phyloP scores from a whole-genome alignment of 2,113 vertebrate species.

The Tor tambroides region DNA sequence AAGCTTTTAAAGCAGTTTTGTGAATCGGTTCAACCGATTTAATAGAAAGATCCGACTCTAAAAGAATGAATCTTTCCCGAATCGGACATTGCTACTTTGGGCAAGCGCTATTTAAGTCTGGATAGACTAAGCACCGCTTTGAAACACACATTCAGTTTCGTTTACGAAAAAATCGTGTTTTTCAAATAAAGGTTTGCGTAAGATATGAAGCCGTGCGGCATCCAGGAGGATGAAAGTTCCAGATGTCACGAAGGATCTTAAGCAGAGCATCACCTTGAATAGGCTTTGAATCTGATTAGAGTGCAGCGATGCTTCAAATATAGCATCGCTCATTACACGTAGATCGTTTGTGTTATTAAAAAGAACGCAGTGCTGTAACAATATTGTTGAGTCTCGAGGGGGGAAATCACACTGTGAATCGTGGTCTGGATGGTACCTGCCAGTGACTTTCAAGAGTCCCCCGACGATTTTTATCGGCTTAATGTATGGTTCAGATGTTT shows the following conservation, averaged over 20 bases:
- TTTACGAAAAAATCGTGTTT: background rate
- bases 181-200: background rate
- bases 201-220: background rate
- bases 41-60: background rate
- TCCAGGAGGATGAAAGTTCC: conserved; percentile 30
- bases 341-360: background rate
- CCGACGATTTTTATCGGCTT: background rate
- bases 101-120: background rate
- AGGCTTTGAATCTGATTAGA: conserved; percentile 37
- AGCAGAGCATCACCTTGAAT: conserved; percentile 50
- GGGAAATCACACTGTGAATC: background rate
- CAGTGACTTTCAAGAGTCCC: conserved; percentile 27
- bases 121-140: background rate
- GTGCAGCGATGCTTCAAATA: conserved; percentile 44
- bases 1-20: background rate
- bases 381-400: background rate
- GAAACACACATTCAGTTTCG: background rate
- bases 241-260: conserved; percentile 29
- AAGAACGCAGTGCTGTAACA: background rate
- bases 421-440: background rate
- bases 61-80: background rate
- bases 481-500: conserved; percentile 1
- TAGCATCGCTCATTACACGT: conserved; percentile 7
- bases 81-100: background rate
- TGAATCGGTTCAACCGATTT: background rate